Evolutionary conservation across 2,113 vertebrate genomes (phyloP).

Genomic region (Lepus americanus): DNA sequence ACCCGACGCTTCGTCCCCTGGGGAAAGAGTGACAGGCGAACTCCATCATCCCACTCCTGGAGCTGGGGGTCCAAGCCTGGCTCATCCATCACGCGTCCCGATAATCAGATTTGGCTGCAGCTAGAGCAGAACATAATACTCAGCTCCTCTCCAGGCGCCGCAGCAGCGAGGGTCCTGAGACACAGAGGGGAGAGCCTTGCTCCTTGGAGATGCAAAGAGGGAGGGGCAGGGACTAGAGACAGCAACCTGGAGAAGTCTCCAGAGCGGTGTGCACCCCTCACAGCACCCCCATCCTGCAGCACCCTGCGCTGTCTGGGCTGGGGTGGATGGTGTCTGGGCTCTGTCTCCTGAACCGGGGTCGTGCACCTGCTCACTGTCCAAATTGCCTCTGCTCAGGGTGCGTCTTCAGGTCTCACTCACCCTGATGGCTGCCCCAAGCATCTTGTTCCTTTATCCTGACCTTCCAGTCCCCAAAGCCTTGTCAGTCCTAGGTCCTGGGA

Average conservation of each 20-base stretch:
- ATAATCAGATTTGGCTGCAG: slow-evolving; percentile 66
- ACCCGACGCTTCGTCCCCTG: neutral
- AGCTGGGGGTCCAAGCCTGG: slow-evolving; percentile 53
- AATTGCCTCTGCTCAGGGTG: neutral
- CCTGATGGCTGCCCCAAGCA: neutral
- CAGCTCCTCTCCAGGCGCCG: neutral
- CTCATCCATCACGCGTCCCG: slow-evolving; percentile 33
- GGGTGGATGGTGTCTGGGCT: neutral
- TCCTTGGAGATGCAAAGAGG: neutral
- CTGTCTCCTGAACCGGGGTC: neutral
- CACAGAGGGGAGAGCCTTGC: neutral
- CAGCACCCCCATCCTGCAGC: neutral
- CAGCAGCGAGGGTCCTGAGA: neutral
- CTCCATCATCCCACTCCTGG: slow-evolving; percentile 57
- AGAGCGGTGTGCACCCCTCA: neutral
- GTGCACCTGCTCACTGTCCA: neutral
- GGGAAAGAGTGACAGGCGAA: slow-evolving; percentile 56
- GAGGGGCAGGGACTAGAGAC: neutral
- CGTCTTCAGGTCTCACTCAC: neutral
- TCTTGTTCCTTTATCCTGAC: neutral
- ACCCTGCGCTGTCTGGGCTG: neutral
- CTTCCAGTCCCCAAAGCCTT: neutral
- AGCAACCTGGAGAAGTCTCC: neutral
- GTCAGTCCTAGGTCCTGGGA: neutral
- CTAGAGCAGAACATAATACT: slow-evolving; percentile 50